Evolutionary conservation across 2,113 vertebrate species (phyloP).

Genomic region (Corythornis cristatus): DNA sequence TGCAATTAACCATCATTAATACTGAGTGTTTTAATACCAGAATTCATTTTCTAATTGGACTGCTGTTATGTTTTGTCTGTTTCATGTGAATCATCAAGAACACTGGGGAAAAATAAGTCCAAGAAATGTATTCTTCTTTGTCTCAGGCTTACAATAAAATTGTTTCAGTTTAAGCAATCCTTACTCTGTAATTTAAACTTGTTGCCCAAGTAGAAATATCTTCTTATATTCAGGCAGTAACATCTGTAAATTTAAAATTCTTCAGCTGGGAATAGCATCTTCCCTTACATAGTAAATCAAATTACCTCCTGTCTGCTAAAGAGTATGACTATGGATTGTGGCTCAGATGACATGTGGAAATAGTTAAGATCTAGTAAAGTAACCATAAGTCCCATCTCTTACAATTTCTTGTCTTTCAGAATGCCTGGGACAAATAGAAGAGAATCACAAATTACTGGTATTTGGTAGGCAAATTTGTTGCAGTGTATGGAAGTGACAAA

Average conservation of each 20-base stretch:
- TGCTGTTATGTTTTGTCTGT: background rate
- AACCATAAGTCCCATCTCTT: background rate
- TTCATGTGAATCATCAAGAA: background rate
- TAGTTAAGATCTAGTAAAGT: background rate
- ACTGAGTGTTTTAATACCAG: background rate
- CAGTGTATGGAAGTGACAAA: background rate
- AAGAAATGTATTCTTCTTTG: background rate
- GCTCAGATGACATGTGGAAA: background rate
- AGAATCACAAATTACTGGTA: fast-evolving
- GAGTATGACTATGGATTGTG: background rate
- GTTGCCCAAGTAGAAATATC: background rate
- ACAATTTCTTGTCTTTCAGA: background rate
- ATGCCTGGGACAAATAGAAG: background rate
- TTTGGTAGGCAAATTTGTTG: background rate
- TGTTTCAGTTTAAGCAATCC: background rate
- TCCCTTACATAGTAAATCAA: background rate
- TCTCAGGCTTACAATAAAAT: background rate
- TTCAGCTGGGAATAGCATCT: background rate
- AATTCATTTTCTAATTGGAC: background rate
- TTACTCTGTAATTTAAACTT: background rate
- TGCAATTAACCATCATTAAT: background rate
- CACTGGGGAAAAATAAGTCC: background rate
- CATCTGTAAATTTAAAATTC: background rate
- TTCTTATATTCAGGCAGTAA: background rate
- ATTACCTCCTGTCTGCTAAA: background rate